Conservation (phyloP, 2,797 vertebrate species). For the Melanotaenia maccullochi region DNA sequence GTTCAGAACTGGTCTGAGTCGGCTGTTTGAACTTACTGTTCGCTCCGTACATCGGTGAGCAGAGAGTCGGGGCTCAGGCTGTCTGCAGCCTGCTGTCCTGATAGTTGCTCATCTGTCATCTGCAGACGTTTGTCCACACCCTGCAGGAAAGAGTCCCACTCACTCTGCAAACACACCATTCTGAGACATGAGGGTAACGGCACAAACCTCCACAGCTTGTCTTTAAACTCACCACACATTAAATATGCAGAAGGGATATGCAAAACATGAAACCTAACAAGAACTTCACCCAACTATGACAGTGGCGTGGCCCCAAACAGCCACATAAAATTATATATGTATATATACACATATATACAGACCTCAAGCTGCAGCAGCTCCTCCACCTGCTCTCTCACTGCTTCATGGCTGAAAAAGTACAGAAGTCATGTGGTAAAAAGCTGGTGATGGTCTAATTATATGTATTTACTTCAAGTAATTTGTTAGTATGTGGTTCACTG, state of each 20-base stretch:
- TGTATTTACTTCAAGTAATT: background rate
- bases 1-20: background rate
- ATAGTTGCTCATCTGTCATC: constrained; percentile 44
- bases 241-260: too few species aligned
- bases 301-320: too few species aligned
- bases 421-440: background rate
- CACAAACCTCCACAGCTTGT: too few species aligned
- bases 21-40: constrained; percentile 55
- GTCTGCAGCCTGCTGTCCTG: constrained; percentile 16
- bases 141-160: constrained; percentile 83
- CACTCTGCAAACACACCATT: constrained; percentile 50
- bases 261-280: too few species aligned
- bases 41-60: constrained; percentile 67
- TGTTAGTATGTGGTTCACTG: background rate
- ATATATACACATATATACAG: constrained; percentile 9
- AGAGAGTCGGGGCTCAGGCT: constrained; percentile 54
- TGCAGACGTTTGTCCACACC: constrained; percentile 68
- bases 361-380: constrained; percentile 80
- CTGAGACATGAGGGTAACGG: too few species aligned
- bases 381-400: constrained; percentile 72
- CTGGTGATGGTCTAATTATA: background rate
- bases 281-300: too few species aligned
- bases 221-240: too few species aligned
- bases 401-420: constrained; percentile 54
- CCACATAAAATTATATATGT: too few species aligned